phyloP scores from a whole-genome alignment of 2,113 vertebrate genomes.

The Semnornis frantzii region DNA sequence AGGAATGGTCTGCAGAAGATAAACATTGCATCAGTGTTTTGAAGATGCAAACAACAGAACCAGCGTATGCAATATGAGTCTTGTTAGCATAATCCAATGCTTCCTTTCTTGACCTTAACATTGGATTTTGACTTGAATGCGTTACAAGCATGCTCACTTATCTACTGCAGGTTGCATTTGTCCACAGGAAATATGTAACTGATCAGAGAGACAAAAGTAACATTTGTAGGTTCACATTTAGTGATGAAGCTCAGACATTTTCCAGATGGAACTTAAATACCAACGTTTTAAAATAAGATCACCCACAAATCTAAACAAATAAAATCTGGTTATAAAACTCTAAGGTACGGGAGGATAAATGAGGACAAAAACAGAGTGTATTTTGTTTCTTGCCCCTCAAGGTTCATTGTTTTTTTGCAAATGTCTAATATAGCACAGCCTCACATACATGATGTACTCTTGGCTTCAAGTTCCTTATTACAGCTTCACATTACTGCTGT shows the following conservation, averaged over 20 bases:
- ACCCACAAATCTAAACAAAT: slow-evolving; percentile 13
- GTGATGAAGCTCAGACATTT: not conserved
- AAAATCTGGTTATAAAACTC: not conserved
- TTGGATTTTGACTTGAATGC: not conserved
- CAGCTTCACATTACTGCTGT: not conserved
- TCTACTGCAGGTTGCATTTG: not conserved
- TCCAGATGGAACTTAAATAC: slow-evolving; percentile 49
- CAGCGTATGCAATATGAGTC: not conserved
- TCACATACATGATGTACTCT: rapidly evolving
- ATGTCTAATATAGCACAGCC: not conserved
- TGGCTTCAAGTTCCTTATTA: not conserved
- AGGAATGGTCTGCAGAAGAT: not conserved
- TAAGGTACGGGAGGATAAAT: not conserved
- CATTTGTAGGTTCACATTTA: not conserved
- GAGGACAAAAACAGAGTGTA: not conserved
- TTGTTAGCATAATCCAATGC: not conserved
- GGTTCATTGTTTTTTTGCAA: not conserved
- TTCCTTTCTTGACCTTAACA: not conserved
- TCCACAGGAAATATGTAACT: not conserved
- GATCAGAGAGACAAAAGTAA: not conserved
- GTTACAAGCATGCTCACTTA: not conserved
- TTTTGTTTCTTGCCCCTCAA: not conserved
- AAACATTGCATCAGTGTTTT: not conserved
- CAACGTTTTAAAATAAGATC: not conserved
- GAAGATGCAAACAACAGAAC: not conserved